Evolutionary conservation across 2,888 invertebrate species (phyloP), one percentile per base, ranked within the genome.

Genomic region (Beris morrisii): DNA sequence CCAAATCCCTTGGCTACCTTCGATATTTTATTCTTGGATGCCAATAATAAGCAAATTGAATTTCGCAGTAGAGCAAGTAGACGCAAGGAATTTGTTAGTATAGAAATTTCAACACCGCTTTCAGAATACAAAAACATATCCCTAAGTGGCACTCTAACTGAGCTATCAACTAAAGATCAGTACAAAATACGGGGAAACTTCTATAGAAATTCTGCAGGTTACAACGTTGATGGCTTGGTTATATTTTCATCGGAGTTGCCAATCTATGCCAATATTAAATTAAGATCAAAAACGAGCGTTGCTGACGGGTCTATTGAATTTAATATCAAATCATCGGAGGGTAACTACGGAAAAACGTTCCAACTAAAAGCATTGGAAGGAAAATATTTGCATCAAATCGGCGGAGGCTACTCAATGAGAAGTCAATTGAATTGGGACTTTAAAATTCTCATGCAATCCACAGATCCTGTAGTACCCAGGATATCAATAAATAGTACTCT

Each of bases 351-450:
- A 7, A 73, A 75, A 7, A 73, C 75, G 15, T 78, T 78, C 70
- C 75, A 75, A 7, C 77, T 79, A 43, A 77, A 75, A 67, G 74
- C 78, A 28, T 74, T 78, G 63, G 81, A 82, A 73, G 78, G 79
- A 69, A 78, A 81, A 15, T 80, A 79, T 71, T 82, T 80, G 77
- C 81, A 81, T 63, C 80, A 79, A 72, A 74, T 81, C 38, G 76
- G 77, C 0, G 80, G 79, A 0, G 79, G 81, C 31, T 80, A 81
- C 68, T 77, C 77, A 22, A 70, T 78, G 4, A 74, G 75, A 44
- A 76, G 76, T 58, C 74, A 74, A 69, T 74, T 79, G 22, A 80
- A 82, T 69, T 82, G 82, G 81, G 80, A 83, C 70, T 77, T 83
- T 68, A 78, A 76, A 0, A 71, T 77, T 5, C 64, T 78, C 11